Evolutionary conservation across 2,113 vertebrate species (phyloP).

Genomic region (Danio rerio): DNA sequence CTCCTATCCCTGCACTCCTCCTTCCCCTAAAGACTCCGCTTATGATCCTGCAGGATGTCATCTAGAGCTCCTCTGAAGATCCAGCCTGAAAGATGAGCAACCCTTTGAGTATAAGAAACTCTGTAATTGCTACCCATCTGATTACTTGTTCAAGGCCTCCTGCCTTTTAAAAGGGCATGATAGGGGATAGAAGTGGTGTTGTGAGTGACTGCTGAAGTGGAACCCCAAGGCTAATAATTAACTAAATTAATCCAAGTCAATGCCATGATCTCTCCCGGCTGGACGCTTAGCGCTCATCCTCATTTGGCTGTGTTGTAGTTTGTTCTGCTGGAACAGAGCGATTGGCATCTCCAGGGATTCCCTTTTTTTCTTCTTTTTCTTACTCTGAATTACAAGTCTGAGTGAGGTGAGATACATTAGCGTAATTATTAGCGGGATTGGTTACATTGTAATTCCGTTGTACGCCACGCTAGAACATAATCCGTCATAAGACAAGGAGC

Average conservation of each 20-base stretch:
- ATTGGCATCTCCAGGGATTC: conserved; percentile 27
- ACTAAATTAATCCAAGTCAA: conserved; percentile 76
- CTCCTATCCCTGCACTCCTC: not conserved
- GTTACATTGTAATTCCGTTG: not conserved
- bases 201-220: conserved; percentile 34
- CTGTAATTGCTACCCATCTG: conserved; percentile 74
- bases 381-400: not conserved
- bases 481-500: conserved; percentile 8
- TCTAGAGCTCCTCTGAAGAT: conserved; percentile 50
- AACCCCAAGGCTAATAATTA: conserved; percentile 79
- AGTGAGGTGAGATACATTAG: conserved; percentile 2
- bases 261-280: conserved; percentile 66
- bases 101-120: conserved; percentile 63
- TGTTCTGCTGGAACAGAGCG: conserved; percentile 12
- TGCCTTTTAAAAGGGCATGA: conserved; percentile 58
- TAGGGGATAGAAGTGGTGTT: conserved; percentile 9
- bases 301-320: conserved; percentile 54
- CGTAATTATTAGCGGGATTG: not conserved
- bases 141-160: conserved; percentile 59
- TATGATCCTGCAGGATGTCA: conserved; percentile 64
- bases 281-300: conserved; percentile 73
- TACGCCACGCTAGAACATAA: not conserved
- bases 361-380: not conserved
- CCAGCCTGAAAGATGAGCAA: conserved; percentile 55
- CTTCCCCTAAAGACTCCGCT: conserved; percentile 53